phyloP scores from a whole-genome alignment of 2,888 invertebrate species.

The Bombylius discolor region DNA sequence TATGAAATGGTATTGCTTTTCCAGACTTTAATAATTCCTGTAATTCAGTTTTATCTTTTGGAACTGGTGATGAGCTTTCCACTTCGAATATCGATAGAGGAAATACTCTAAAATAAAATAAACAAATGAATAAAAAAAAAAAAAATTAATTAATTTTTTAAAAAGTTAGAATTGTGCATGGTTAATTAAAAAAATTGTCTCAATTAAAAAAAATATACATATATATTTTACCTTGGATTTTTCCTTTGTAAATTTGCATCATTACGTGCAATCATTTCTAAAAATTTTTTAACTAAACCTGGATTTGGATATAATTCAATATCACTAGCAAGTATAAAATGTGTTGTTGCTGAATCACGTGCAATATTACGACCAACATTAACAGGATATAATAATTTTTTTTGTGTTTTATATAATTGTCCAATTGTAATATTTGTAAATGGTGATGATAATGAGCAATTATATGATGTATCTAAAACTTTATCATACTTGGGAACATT shows the following conservation, averaged over 20 bases:
- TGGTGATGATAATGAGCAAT: slow-evolving; percentile 59
- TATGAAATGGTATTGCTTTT: slow-evolving; percentile 82
- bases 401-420: slow-evolving; percentile 63
- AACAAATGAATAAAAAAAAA: neutral
- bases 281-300: slow-evolving; percentile 62
- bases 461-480: slow-evolving; percentile 49
- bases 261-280: slow-evolving; percentile 70
- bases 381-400: slow-evolving; percentile 74
- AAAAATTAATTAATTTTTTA: neutral
- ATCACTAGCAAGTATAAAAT: slow-evolving; percentile 74
- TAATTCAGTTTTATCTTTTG: slow-evolving; percentile 58
- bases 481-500: slow-evolving; percentile 51
- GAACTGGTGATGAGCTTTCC: slow-evolving; percentile 48
- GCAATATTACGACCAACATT: slow-evolving; percentile 86
- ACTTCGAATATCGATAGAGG: slow-evolving; percentile 85
- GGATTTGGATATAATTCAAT: slow-evolving; percentile 85
- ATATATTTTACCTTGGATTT: slow-evolving; percentile 38
- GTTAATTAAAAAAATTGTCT: too few relatives aligned
- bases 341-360: slow-evolving; percentile 65
- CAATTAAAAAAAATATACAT: neutral
- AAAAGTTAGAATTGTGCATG: neutral
- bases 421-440: slow-evolving; percentile 51
- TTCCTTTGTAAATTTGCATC: slow-evolving; percentile 47
- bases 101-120: slow-evolving; percentile 59
- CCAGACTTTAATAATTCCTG: slow-evolving; percentile 60